Base-by-base conservation (phyloP, 2,113 vertebrate species). In the Climacteris rufus region DNA sequence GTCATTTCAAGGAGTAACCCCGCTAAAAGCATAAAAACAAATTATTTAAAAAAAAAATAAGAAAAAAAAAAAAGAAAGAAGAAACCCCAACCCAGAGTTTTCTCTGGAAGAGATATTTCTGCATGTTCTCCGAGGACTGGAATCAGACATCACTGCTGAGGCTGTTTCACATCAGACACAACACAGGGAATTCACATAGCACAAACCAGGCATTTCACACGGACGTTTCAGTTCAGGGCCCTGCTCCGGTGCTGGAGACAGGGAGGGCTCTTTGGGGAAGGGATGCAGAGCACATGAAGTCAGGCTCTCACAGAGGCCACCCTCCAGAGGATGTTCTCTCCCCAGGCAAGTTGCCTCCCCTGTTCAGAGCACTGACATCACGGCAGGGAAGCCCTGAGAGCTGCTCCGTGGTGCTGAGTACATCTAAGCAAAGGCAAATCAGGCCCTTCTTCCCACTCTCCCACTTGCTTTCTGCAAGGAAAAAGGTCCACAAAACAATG, bases 21-120 rank as follows among this genome's bases (percentile, higher is more conserved):
- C 92, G 94, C 86, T 89, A 50, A 93, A 90, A 92, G 86, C 94
- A 87, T 44, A 44, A 86, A 85, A 93, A 2, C 30, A 93, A 94
- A 93, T 66, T 2, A 33, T 77, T 9, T 6, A 40, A 68, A 57
- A 59, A 65, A 42, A 45, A 42, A 19, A 27, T 20, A 33, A 7
- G 14, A 47, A n/a, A 33, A 64, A 40, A 28, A 39, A 65, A 30
- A 53, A 54, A n/a, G 35, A 31, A 18, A 13, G 9, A 45, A 65
- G 2, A 66, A 83, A 23, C 15, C 60, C 54, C 79, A 93, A 77
- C 15, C 22, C 30, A 87, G 59, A 94, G 52, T 90, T 87, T 90
- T 90, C 39, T 83, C 93, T 89, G 93, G 68, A 92, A 59, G 39
- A 93, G 76, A 90, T 1, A 3, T 78, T 93, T 95, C 95, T 86